Evolutionary conservation across 2,113 vertebrate species (phyloP), one percentile per base, ranked within the genome.

Genomic region (Bostrychus sinensis): DNA sequence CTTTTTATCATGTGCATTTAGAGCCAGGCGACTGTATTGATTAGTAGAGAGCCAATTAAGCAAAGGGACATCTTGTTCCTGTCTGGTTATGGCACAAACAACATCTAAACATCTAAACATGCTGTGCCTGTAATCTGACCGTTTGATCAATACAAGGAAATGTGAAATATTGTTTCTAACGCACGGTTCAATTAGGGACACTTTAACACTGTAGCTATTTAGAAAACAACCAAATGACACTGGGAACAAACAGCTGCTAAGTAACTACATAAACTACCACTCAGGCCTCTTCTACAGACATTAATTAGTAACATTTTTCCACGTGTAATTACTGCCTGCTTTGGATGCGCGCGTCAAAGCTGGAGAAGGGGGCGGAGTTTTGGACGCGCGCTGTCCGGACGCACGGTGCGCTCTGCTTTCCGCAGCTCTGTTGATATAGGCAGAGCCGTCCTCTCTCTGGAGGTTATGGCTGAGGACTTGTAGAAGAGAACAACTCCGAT

Each of bases 401-500:
- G 28, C 75, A 37, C 80, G 7, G 48, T 62, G 66, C 73, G 48
- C 74, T 4, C 82, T 42, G 56, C 81, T 70, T 75, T 66, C 70
- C 48, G 1, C n/a, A 45, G 70, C 62, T 38, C 46, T 57, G 75
- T 73, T 82, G 62, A 84, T 89, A 82, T 77, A 82, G 63, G 25
- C 66, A 43, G 62, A 56, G 16, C 61, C 41, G 78, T 78, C 69
- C 77, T 70, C 45, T 36, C 68, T 34, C 8, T 0, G 48, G 48
- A 87, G 80, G 73, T 67, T 87, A 86, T 82, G 75, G 68, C 73
- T 74, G 68, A 74, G 56, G 65, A 75, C 68, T 77, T 51, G 45
- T 8, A 56, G 61, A 76, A 25, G 19, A 46, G 36, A 64, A 66
- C 37, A 6, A 14, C 56, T 17, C 41, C 0, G 20, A 55, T 37